Evolutionary conservation across 2,113 vertebrate species (phyloP).

Genomic region (Chloebia gouldiae): DNA sequence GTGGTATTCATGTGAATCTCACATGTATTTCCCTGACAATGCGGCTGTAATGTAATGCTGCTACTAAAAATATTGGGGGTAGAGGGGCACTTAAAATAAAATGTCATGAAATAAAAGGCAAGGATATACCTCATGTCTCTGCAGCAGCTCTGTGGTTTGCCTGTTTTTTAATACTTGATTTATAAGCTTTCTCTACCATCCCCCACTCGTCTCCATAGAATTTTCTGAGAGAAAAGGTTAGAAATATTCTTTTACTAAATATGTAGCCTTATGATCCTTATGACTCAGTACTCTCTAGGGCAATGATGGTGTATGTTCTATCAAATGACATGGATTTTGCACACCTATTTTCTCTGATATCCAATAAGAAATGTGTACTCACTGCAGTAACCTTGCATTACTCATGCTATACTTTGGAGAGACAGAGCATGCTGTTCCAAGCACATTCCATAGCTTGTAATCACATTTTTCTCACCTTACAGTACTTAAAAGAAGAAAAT

Average conservation of each 20-base stretch:
- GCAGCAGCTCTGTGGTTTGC: not conserved
- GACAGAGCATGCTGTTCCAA: not conserved
- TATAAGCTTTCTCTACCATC: conserved; percentile 22
- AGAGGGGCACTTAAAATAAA: conserved; percentile 34
- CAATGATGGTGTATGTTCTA: conserved; percentile 9
- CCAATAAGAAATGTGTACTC: conserved; percentile 51
- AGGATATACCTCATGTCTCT: not conserved
- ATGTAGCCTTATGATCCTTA: conserved; percentile 15
- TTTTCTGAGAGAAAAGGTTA: conserved; percentile 30
- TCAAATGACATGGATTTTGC: conserved; percentile 55
- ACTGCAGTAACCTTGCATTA: conserved; percentile 56
- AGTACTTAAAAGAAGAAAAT: not conserved
- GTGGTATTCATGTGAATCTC: conserved; percentile 40
- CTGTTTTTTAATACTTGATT: conserved; percentile 33
- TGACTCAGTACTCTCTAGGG: conserved; percentile 37
- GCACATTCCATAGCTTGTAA: not conserved
- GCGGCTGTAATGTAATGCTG: conserved; percentile 25
- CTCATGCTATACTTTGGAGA: not conserved
- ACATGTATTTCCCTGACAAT: conserved; percentile 35
- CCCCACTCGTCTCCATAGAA: not conserved
- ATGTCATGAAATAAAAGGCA: not conserved
- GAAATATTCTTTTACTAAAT: conserved; percentile 45
- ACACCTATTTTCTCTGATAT: conserved; percentile 43
- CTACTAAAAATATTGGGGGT: conserved; percentile 15
- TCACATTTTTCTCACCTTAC: not conserved